These are phyloP conservation scores for Rhizoglyphus robini DNA, from an alignment of 1,140 invertebrate species.

Conservation along the genomic window DNA sequence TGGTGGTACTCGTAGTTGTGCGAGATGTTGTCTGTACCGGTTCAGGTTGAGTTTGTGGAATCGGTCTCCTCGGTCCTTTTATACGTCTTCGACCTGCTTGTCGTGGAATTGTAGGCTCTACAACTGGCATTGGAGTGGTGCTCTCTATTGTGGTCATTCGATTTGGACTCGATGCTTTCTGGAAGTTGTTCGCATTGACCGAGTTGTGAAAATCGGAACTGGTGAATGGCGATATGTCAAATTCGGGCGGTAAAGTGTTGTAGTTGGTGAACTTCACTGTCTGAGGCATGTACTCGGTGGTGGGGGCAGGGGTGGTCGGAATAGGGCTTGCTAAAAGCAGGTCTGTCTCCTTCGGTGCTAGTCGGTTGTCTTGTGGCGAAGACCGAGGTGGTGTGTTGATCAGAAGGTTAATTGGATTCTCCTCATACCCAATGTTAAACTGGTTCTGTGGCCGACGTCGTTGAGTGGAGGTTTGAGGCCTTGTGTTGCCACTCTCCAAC, in stretches of 20 bases:
- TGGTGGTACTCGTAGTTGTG: conserved; percentile 13
- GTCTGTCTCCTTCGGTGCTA: background rate
- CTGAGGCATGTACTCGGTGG: background rate
- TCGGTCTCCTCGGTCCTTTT: background rate
- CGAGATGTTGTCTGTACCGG: background rate
- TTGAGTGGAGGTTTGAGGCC: background rate
- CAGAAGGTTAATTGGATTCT: background rate
- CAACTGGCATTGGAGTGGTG: background rate
- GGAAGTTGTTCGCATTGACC: background rate
- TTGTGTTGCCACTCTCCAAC: background rate
- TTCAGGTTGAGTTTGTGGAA: conserved; percentile 3
- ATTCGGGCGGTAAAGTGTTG: conserved; percentile 19
- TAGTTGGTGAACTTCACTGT: conserved; percentile 12
- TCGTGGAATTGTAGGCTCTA: background rate
- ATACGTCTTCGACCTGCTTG: conserved; percentile 15
- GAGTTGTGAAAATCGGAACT: background rate
- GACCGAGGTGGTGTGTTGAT: conserved; percentile 5
- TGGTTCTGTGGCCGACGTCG: conserved; percentile 9
- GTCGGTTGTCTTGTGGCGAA: background rate
- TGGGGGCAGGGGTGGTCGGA: background rate
- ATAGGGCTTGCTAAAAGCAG: background rate
- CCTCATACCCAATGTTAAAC: conserved; percentile 8
- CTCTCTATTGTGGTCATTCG: too few species aligned
- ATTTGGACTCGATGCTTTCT: background rate
- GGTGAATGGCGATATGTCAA: conserved; percentile 18